Percentiles rank a stretch among this genome's conserved stretches.
phyloP scores from a whole-genome alignment of 2,113 vertebrate species.

The Trichomycterus rosablanca region DNA sequence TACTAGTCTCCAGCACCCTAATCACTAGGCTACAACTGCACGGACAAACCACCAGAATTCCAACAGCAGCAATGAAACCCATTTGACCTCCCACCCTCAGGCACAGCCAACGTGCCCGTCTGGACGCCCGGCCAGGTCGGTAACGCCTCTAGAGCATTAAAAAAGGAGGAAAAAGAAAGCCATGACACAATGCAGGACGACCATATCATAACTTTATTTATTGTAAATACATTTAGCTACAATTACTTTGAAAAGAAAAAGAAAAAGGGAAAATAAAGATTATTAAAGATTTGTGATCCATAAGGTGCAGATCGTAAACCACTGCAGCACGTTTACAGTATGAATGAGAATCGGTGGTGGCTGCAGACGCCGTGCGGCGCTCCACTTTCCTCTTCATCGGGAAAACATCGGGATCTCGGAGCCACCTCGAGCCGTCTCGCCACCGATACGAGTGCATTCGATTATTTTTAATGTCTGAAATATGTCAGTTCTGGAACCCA shows the following conservation, averaged over 20 bases:
- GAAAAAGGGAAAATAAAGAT: slow-evolving; percentile 55
- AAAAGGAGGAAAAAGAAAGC: no score
- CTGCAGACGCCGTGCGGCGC: slow-evolving; percentile 72
- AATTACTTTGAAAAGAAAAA: slow-evolving; percentile 72
- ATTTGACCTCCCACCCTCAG: no score
- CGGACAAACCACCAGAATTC: no score
- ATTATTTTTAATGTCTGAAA: slow-evolving; percentile 2
- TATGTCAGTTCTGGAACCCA: not conserved
- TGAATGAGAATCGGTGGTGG: slow-evolving; percentile 70
- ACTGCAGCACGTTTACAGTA: slow-evolving; percentile 82
- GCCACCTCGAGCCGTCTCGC: no score
- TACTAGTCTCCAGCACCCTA: no score
- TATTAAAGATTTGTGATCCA: slow-evolving; percentile 81
- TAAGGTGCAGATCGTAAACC: slow-evolving; percentile 87
- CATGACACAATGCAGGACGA: slow-evolving; percentile 57
- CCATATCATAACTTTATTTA: slow-evolving; percentile 97
- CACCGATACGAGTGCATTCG: slow-evolving; percentile 63
- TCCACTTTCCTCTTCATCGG: slow-evolving; percentile 15
- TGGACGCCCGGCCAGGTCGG: no score
- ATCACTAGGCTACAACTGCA: no score
- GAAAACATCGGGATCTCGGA: slow-evolving; percentile 47
- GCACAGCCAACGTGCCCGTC: no score
- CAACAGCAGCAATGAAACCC: no score
- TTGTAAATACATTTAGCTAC: slow-evolving; percentile 93
- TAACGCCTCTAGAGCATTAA: no score